A percentile compares a stretch with the other conserved stretches of the same genome.
Conservation (phyloP, 2,888 invertebrate genomes). For the Mimas tiliae region DNA sequence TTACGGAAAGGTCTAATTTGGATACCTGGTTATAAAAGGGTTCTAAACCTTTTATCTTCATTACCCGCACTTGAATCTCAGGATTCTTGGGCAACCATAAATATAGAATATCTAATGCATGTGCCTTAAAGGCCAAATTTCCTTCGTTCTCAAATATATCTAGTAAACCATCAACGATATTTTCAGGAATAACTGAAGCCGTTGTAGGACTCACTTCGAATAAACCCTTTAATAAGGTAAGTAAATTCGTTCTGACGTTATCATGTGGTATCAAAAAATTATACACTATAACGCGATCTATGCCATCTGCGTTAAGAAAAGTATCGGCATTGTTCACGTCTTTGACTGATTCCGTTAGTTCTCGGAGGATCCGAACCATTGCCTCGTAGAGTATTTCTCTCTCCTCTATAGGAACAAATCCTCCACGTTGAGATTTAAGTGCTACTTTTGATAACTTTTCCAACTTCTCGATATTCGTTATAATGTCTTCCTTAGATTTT, state of each 20-base stretch:
- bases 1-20: constrained; percentile 54
- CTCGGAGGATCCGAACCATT: constrained; percentile 46
- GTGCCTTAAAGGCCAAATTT: constrained; percentile 57
- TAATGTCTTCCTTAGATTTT: constrained; percentile 34
- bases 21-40: constrained; percentile 66
- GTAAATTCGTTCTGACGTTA: constrained; percentile 50
- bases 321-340: constrained; percentile 51
- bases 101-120: constrained; percentile 58
- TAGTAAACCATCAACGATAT: constrained; percentile 58
- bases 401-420: constrained; percentile 42
- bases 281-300: constrained; percentile 54
- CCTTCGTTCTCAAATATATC: constrained; percentile 63
- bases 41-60: constrained; percentile 67
- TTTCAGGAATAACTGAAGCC: constrained; percentile 51
- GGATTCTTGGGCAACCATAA: constrained; percentile 70
- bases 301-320: constrained; percentile 61
- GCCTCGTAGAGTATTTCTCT: constrained; percentile 44
- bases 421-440: constrained; percentile 37
- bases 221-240: constrained; percentile 55
- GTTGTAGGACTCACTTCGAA: constrained; percentile 57
- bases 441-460: constrained; percentile 40
- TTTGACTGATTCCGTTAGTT: constrained; percentile 49
- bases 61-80: constrained; percentile 62
- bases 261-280: constrained; percentile 45
- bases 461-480: constrained; percentile 44